These are phyloP conservation scores for Oxyura jamaicensis DNA, from an alignment of 2,113 vertebrate species.

Conservation along the genomic window DNA sequence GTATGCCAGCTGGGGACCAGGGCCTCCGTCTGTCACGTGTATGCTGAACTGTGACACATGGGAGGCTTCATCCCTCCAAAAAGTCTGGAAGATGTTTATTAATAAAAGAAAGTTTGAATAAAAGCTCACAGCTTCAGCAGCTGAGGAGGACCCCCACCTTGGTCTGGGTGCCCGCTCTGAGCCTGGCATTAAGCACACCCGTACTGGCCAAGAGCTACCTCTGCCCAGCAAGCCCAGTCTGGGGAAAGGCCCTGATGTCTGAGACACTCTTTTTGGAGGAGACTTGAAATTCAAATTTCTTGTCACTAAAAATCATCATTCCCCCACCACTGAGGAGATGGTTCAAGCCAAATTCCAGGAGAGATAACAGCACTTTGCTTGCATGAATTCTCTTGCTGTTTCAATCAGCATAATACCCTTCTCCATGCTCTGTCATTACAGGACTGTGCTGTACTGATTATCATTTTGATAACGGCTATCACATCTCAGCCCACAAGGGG, in stretches of 20 bases:
- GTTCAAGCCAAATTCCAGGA: conserved; percentile 23
- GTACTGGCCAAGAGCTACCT: not conserved
- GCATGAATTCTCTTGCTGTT: not conserved
- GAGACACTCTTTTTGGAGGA: not conserved
- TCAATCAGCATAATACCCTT: conserved; percentile 37
- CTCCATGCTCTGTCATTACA: not conserved
- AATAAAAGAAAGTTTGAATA: not conserved
- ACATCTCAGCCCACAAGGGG: conserved; percentile 1
- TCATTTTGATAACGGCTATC: conserved; percentile 31
- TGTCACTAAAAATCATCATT: not conserved
- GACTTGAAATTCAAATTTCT: conserved; percentile 34
- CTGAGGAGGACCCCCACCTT: not conserved
- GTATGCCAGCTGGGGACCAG: conserved; percentile 2
- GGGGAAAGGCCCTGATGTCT: not conserved
- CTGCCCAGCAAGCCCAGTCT: not conserved
- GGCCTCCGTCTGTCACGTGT: not conserved
- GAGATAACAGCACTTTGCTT: not conserved
- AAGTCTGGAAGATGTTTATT: not conserved
- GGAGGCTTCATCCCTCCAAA: not conserved
- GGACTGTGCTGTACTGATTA: not conserved
- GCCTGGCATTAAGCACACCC: not conserved
- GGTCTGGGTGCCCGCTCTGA: not conserved
- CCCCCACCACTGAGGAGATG: not conserved
- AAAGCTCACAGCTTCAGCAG: not conserved
- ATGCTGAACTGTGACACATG: not conserved